A percentile compares a stretch with the other conserved stretches of the same genome.
phyloP scores from a whole-genome alignment of 2,797 vertebrate genomes.

The Rousettus madagascariensis region DNA sequence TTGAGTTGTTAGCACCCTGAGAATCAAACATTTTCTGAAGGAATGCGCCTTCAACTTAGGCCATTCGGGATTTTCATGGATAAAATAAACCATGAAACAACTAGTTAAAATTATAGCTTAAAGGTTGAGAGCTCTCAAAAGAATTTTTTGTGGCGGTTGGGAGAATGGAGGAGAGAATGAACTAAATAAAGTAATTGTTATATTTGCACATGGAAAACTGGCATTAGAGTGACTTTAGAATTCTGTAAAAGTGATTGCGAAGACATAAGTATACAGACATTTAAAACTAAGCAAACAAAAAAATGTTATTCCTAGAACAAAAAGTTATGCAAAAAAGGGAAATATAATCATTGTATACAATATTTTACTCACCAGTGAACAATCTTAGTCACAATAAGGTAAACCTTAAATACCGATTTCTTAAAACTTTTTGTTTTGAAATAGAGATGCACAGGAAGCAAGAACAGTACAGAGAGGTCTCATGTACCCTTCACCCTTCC shows the following conservation, averaged over 20 bases:
- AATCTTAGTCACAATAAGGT: neutral
- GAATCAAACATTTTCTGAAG: neutral
- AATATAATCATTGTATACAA: neutral
- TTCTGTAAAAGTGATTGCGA: neutral
- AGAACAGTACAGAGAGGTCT: neutral
- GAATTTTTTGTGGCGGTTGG: neutral
- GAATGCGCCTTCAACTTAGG: neutral
- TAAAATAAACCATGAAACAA: neutral
- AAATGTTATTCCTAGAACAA: neutral
- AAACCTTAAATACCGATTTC: neutral
- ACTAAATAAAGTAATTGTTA: neutral
- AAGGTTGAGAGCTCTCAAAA: neutral
- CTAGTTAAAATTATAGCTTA: neutral
- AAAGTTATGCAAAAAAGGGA: neutral
- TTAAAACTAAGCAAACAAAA: slow-evolving; percentile 16
- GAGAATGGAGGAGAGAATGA: neutral
- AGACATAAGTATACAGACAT: neutral
- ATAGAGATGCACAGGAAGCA: neutral
- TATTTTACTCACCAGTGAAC: neutral
- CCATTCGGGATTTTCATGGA: neutral
- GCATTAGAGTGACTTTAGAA: neutral
- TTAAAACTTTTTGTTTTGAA: neutral
- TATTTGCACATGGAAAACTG: neutral
- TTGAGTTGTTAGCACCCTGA: neutral
- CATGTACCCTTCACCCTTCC: neutral